phyloP scores from a whole-genome alignment of 2,888 invertebrate species.

The Melipona beecheii region DNA sequence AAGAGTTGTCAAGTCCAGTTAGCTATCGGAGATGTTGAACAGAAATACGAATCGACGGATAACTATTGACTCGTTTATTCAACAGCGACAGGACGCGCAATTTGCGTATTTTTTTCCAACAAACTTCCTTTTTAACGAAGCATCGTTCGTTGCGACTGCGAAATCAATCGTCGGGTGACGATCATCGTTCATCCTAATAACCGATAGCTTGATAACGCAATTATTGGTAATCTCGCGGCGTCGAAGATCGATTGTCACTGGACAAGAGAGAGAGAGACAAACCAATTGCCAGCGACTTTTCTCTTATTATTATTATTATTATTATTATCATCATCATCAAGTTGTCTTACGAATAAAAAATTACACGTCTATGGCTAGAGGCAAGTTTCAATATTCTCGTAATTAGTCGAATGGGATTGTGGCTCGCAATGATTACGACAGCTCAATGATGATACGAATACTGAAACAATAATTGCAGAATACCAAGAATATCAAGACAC shows the following conservation, averaged over 20 bases:
- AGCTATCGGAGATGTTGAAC: neutral
- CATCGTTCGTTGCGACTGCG: conserved; percentile 38
- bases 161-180: conserved; percentile 25
- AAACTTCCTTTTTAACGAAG: conserved; percentile 7
- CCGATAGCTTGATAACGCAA: conserved; percentile 32
- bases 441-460: neutral
- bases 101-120: conserved; percentile 1
- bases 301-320: no score
- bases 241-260: conserved; percentile 9
- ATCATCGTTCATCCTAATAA: conserved; percentile 40
- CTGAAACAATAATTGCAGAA: neutral
- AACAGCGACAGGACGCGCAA: neutral
- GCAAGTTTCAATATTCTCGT: neutral
- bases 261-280: neutral
- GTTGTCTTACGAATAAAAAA: neutral
- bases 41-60: neutral
- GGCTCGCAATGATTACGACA: neutral
- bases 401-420: neutral
- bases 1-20: conserved; percentile 17
- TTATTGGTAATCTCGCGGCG: conserved; percentile 38
- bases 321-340: no score
- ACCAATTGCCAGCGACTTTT: neutral
- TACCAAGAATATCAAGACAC: neutral
- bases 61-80: neutral
- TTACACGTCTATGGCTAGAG: neutral